Percentiles rank a stretch among this genome's conserved stretches.
These are phyloP conservation scores for Scleropages formosus DNA, from an alignment of 2,797 vertebrate genomes.

Conservation along the genomic window DNA sequence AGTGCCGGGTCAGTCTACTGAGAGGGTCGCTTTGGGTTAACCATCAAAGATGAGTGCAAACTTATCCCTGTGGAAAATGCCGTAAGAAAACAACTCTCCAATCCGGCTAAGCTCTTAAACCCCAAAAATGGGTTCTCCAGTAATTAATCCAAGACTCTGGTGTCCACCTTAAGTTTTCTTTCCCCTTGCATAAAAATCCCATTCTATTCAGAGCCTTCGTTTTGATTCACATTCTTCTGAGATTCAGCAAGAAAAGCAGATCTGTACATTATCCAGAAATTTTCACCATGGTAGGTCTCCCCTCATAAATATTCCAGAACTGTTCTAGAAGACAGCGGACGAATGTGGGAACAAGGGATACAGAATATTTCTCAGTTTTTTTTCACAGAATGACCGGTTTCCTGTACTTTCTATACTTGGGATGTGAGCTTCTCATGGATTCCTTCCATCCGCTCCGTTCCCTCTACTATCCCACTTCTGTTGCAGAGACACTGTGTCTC, in stretches of 20 bases:
- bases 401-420: no score
- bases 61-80: constrained; percentile 41
- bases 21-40: constrained; percentile 37
- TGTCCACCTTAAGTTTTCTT: background rate
- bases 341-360: no score
- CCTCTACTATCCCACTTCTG: background rate
- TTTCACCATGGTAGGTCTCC: background rate
- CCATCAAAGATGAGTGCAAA: constrained; percentile 40
- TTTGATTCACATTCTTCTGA: background rate
- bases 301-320: background rate
- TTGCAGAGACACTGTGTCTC: background rate
- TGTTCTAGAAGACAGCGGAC: no score
- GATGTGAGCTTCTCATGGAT: no score
- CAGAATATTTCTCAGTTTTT: background rate
- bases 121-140: constrained; percentile 14
- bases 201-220: background rate
- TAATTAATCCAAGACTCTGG: constrained; percentile 35
- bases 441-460: no score
- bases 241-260: background rate
- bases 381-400: background rate
- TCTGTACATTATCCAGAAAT: background rate
- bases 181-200: background rate
- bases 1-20: constrained; percentile 17
- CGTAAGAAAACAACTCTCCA: constrained; percentile 35
- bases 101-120: constrained; percentile 27